Evolutionary conservation across 2,797 vertebrate species (phyloP).

Genomic region (Hipposideros larvatus): DNA sequence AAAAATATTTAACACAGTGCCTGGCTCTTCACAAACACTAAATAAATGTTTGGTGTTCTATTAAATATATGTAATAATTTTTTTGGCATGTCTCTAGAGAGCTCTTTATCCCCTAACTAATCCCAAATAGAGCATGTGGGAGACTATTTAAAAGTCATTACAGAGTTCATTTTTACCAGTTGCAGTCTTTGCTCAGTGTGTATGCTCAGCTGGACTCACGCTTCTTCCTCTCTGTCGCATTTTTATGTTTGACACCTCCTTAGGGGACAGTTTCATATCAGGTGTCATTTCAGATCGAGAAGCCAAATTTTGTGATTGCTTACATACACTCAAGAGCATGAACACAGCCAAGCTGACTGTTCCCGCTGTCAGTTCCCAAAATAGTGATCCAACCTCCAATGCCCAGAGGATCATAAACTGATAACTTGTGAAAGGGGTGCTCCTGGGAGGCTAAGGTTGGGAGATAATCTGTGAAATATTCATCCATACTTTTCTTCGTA

Average conservation of each 20-base stretch:
- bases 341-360: constrained; percentile 26
- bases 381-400: constrained; percentile 7
- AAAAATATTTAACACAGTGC: background rate
- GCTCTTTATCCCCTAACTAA: background rate
- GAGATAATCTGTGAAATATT: constrained; percentile 22
- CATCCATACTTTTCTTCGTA: background rate
- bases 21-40: background rate
- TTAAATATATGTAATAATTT: background rate
- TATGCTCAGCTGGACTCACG: background rate
- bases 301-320: constrained; percentile 72
- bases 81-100: background rate
- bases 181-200: background rate
- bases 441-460: background rate
- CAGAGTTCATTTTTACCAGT: background rate
- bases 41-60: background rate
- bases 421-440: background rate
- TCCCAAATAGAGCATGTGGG: background rate
- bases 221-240: background rate
- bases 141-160: background rate
- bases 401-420: background rate
- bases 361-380: constrained; percentile 59
- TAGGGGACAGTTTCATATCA: constrained; percentile 71
- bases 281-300: constrained; percentile 75
- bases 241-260: constrained; percentile 68
- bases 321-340: constrained; percentile 48